A percentile compares a stretch with the other conserved stretches of the same genome.
phyloP scores from a whole-genome alignment of 2,888 invertebrate species.

The Hirtodrosophila confusa region DNA sequence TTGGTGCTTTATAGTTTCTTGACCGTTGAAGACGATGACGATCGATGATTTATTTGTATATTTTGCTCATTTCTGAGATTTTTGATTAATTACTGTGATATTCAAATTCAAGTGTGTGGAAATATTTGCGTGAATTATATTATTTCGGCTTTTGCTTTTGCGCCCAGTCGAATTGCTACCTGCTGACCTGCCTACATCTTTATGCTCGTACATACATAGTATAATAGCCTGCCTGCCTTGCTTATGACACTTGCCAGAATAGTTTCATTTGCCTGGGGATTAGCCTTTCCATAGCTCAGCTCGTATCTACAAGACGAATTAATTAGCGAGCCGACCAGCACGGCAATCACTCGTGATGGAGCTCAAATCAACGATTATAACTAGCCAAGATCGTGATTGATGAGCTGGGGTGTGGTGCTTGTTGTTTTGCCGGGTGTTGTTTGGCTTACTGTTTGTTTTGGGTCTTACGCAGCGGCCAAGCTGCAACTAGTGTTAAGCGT shows the following conservation, averaged over 20 bases:
- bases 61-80: constrained; percentile 51
- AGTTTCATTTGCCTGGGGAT: constrained; percentile 45
- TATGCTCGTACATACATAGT: not conserved
- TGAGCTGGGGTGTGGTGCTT: constrained; percentile 54
- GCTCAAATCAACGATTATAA: constrained; percentile 46
- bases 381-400: constrained; percentile 61
- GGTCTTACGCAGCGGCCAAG: constrained; percentile 15
- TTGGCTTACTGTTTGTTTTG: constrained; percentile 33
- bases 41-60: constrained; percentile 72
- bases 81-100: constrained; percentile 77
- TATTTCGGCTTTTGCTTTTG: constrained; percentile 29
- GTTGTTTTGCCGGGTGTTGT: constrained; percentile 20
- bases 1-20: constrained; percentile 77
- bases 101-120: constrained; percentile 74
- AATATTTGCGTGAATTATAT: constrained; percentile 58
- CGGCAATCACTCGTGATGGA: constrained; percentile 41
- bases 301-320: constrained; percentile 66
- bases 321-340: constrained; percentile 59
- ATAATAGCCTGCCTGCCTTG: constrained; percentile 12
- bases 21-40: constrained; percentile 70
- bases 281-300: constrained; percentile 28
- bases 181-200: constrained; percentile 36
- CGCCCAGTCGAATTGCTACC: constrained; percentile 27
- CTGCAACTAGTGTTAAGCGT: constrained; percentile 30
- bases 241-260: constrained; percentile 59